Conservation (phyloP, 1,140 invertebrate species). For the Dendrolimus punctatus region DNA sequence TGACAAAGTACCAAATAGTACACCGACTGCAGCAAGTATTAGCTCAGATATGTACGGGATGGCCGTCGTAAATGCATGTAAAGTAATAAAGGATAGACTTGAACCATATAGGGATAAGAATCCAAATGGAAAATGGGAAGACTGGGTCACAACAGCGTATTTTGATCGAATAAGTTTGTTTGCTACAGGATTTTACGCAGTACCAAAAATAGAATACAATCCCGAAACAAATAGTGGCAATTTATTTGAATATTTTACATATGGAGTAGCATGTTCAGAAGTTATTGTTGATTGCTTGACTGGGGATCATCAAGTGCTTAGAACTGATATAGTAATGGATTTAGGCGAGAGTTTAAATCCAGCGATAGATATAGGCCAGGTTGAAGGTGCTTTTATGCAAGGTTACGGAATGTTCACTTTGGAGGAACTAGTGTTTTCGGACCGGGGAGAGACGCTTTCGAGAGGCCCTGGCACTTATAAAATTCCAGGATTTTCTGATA, state of each 20-base stretch:
- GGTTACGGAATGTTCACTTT: constrained; percentile 78
- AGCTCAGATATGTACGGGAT: constrained; percentile 81
- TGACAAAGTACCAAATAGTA: constrained; percentile 80
- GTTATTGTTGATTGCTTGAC: constrained; percentile 75
- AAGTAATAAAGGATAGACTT: constrained; percentile 71
- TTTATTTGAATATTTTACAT: constrained; percentile 72
- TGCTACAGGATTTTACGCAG: constrained; percentile 75
- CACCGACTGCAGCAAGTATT: constrained; percentile 77
- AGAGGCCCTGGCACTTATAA: constrained; percentile 79
- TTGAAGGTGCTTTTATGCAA: constrained; percentile 81
- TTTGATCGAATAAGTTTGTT: constrained; percentile 73
- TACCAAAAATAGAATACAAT: constrained; percentile 69
- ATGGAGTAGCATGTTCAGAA: constrained; percentile 72
- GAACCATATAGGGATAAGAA: constrained; percentile 69
- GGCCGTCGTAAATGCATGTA: constrained; percentile 78
- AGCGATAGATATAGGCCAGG: constrained; percentile 81
- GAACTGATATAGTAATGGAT: constrained; percentile 82
- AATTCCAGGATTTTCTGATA: constrained; percentile 73
- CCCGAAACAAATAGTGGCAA: constrained; percentile 54
- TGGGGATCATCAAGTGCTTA: constrained; percentile 75
- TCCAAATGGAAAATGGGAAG: constrained; percentile 75
- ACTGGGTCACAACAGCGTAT: constrained; percentile 77
- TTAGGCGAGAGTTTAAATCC: constrained; percentile 79
- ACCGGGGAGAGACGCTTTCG: constrained; percentile 73
- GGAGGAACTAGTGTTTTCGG: constrained; percentile 76